Evolutionary conservation across 2,797 vertebrate species (phyloP).

Genomic region (Sebastes nivosus): DNA sequence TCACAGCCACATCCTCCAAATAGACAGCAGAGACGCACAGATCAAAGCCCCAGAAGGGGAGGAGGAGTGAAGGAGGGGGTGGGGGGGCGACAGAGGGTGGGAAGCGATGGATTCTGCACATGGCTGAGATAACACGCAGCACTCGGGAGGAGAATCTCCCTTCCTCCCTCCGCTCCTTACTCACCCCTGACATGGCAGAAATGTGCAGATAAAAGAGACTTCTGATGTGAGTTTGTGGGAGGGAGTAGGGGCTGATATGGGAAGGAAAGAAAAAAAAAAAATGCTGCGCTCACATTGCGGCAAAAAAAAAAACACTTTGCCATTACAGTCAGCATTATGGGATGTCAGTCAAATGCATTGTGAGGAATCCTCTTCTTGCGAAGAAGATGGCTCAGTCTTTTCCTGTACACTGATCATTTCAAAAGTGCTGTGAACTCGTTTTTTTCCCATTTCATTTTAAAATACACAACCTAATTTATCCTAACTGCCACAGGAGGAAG

Average conservation of each 20-base stretch:
- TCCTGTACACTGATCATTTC: background rate
- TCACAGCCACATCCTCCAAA: slow-evolving; percentile 37
- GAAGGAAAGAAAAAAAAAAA: background rate
- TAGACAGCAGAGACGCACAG: slow-evolving; percentile 35
- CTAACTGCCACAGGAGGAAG: background rate
- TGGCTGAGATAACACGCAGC: slow-evolving; percentile 51
- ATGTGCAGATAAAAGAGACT: slow-evolving; percentile 62
- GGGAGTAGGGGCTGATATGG: background rate
- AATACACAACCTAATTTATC: background rate
- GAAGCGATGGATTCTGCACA: slow-evolving; percentile 24
- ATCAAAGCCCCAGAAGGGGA: slow-evolving; percentile 58
- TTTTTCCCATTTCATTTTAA: background rate
- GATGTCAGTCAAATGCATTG: slow-evolving; percentile 24
- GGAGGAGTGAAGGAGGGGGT: slow-evolving; percentile 27
- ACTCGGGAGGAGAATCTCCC: slow-evolving; percentile 49
- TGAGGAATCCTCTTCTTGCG: background rate
- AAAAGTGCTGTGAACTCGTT: background rate
- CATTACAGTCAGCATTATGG: slow-evolving; percentile 24
- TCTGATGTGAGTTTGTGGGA: slow-evolving; percentile 39
- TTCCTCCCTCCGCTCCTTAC: slow-evolving; percentile 46
- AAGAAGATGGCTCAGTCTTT: background rate
- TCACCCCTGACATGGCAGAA: slow-evolving; percentile 69
- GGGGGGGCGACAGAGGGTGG: background rate
- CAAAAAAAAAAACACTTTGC: background rate
- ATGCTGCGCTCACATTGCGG: slow-evolving; percentile 4